Percentiles rank a stretch among this genome's conserved stretches.
These are phyloP conservation scores for Boulengeromyrus knoepffleri DNA, from an alignment of 2,113 vertebrate genomes.

Conservation along the genomic window DNA sequence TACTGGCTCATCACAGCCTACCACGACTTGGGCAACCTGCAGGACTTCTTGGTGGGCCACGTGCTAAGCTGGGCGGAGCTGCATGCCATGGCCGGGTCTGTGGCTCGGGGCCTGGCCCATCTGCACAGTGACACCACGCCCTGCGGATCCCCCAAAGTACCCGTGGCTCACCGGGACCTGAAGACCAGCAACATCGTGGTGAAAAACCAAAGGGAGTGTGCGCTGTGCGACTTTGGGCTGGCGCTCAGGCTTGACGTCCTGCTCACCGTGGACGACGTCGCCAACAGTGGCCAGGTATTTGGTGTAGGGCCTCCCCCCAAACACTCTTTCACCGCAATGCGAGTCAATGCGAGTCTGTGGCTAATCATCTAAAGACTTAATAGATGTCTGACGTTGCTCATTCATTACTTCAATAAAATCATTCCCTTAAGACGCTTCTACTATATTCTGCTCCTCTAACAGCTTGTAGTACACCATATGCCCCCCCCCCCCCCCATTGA, in stretches of 20 bases:
- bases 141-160: conserved; percentile 65
- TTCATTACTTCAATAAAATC: neutral
- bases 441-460: neutral
- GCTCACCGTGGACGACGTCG: conserved; percentile 75
- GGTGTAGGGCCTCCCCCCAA: neutral
- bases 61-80: conserved; percentile 73
- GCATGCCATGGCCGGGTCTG: conserved; percentile 64
- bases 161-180: conserved; percentile 79
- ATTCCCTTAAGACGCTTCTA: neutral
- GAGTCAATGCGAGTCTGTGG: neutral
- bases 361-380: neutral
- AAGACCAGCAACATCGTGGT: conserved; percentile 83
- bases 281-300: conserved; percentile 79
- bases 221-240: conserved; percentile 81
- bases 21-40: conserved; percentile 76
- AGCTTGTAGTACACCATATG: neutral
- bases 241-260: conserved; percentile 72
- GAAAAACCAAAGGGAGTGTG: conserved; percentile 66
- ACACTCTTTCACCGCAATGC: neutral
- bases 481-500: no score
- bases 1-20: conserved; percentile 86
- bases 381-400: neutral
- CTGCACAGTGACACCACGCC: conserved; percentile 75
- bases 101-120: conserved; percentile 74
- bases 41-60: conserved; percentile 71